Evolutionary conservation across 2,797 vertebrate species (phyloP).

Genomic region (Poeciliopsis gracilis): DNA sequence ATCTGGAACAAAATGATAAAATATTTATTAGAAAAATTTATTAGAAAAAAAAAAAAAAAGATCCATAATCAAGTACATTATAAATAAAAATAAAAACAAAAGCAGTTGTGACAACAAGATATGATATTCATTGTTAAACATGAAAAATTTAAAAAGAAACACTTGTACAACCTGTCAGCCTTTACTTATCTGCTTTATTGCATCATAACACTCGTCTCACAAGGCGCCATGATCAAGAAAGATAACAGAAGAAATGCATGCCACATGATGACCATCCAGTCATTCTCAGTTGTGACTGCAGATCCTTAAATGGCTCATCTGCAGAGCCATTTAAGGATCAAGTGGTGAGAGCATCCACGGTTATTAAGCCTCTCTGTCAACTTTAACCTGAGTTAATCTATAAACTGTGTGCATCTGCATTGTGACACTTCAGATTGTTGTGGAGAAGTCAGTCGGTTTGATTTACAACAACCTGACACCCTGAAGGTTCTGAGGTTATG

Average conservation of each 20-base stretch:
- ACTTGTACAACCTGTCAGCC: not conserved
- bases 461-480: constrained; percentile 48
- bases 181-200: constrained; percentile 2
- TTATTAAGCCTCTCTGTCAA: constrained; percentile 78
- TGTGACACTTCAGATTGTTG: constrained; percentile 48
- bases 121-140: no score
- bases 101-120: constrained; percentile 10
- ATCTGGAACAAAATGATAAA: constrained; percentile 80
- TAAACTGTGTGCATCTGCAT: constrained; percentile 65
- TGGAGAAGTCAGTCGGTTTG: constrained; percentile 14
- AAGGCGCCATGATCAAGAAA: not conserved
- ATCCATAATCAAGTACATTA: not conserved
- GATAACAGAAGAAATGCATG: constrained; percentile 15
- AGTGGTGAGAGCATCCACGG: constrained; percentile 49
- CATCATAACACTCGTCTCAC: not conserved
- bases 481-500: constrained; percentile 27
- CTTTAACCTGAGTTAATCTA: constrained; percentile 69
- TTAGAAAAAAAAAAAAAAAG: not conserved
- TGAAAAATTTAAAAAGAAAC: not conserved
- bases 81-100: not conserved
- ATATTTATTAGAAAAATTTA: constrained; percentile 24
- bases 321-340: constrained; percentile 76
- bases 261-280: constrained; percentile 35
- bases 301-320: constrained; percentile 15
- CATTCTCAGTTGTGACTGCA: constrained; percentile 60